Evolutionary conservation across 2,113 vertebrate genomes (phyloP), one percentile per base, ranked within the genome.

Genomic region (Phaetusa simplex): DNA sequence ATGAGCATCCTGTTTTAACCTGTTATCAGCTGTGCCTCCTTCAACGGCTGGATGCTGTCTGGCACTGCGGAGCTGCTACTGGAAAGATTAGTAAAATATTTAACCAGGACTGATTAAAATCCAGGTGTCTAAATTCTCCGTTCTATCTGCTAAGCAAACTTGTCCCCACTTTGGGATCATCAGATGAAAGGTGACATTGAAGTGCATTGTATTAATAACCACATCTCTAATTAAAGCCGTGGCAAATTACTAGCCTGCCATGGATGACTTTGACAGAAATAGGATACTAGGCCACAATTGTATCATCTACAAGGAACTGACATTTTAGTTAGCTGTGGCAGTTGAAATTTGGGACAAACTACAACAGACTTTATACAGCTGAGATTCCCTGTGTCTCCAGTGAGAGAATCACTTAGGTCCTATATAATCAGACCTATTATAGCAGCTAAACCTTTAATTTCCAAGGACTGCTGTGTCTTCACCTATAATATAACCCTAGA

Each of bases 151-250:
- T 78, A 91, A 89, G 65, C 52, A 96, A 94, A 95, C 77, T 65
- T 90, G 82, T 93, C 81, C 87, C 38, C 66, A 88, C 93, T 90
- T 88, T 86, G 87, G 87, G 70, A 96, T 94, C 78, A 38, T 95
- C 88, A 82, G 74, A 95, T 80, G 89, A 96, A 93, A 97, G 96
- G 97, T 97, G 94, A 97, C 96, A 95, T 96, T 97, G 93, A 97
- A 96, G 42, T 80, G 84, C 59, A 71, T 86, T 88, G 42, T 95
- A 97, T 97, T 97, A 97, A 97, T 96, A 97, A 95, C 92, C 55
- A 59, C 91, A 95, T 93, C 89, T 92, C 96, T 97, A 97, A 97
- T 97, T 96, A 97, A 97, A 97, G 93, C 82, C 93, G 55, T 2
- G 19, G 79, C 87, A 97, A 97, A 96, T 96, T 97, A 97, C 81